A percentile compares a stretch with the other conserved stretches of the same genome.
These are phyloP conservation scores for Megastigmus dorsalis DNA, from an alignment of 2,888 invertebrate species.

Conservation along the genomic window DNA sequence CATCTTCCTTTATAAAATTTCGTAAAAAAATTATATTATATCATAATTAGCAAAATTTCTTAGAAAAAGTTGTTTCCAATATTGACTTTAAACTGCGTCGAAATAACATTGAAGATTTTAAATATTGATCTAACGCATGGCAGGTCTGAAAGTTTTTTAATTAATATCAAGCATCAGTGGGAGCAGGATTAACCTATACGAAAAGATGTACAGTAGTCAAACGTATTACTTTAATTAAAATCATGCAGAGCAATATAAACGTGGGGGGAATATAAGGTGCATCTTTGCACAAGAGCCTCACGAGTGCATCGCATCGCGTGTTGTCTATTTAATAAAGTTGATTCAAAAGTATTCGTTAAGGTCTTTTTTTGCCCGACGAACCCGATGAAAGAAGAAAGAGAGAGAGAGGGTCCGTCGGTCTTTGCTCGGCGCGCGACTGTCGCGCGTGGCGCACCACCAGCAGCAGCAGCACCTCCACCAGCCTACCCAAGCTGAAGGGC, in stretches of 20 bases:
- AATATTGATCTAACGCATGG: neutral
- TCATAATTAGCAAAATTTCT: too few species aligned
- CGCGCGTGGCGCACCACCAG: too few species aligned
- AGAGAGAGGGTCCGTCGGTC: constrained; percentile 52
- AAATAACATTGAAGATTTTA: neutral
- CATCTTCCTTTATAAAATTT: too few species aligned
- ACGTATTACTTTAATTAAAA: constrained; percentile 21
- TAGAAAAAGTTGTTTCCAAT: too few species aligned
- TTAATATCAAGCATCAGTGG: too few species aligned
- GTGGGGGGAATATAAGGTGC: neutral
- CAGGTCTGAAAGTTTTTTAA: neutral
- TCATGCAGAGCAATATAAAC: neutral
- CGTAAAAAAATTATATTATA: too few species aligned
- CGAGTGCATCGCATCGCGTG: constrained; percentile 8
- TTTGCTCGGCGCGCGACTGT: neutral
- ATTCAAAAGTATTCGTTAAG: constrained; percentile 26
- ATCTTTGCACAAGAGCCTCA: neutral
- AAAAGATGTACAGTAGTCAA: neutral
- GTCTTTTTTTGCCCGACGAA: constrained; percentile 24
- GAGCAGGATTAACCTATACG: too few species aligned
- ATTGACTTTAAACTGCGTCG: too few species aligned
- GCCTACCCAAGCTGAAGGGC: neutral
- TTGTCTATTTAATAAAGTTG: constrained; percentile 42
- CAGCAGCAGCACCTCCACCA: too few species aligned
- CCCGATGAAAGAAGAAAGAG: constrained; percentile 46